Percentiles rank a stretch among this genome's conserved stretches.
These are phyloP conservation scores for Cephalopterus ornatus DNA, from an alignment of 2,113 vertebrate species.

Conservation along the genomic window DNA sequence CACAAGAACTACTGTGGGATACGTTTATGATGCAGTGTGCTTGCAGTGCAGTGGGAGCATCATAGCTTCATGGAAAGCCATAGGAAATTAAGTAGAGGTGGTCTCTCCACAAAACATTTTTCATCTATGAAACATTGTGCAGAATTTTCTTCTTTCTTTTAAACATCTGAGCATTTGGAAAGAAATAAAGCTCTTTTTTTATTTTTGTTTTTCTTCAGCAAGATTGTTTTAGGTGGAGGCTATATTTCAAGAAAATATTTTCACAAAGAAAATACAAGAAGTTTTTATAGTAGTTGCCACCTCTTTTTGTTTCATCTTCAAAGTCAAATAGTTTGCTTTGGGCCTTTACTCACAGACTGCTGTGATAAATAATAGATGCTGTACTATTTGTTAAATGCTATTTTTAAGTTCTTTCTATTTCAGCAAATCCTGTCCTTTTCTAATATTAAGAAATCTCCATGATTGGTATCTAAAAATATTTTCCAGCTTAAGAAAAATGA, in stretches of 20 bases:
- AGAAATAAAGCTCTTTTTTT: background rate
- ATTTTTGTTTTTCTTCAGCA: background rate
- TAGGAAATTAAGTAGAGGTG: background rate
- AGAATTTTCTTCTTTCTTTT: background rate
- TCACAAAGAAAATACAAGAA: background rate
- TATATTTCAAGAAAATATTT: background rate
- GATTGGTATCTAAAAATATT: background rate
- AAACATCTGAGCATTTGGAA: background rate
- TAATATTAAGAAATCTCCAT: background rate
- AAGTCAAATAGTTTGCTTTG: background rate
- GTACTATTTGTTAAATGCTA: background rate
- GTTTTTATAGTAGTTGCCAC: background rate
- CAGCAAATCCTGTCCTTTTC: background rate
- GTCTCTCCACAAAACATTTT: background rate
- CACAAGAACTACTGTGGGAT: background rate
- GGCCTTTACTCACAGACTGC: background rate
- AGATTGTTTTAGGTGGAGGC: background rate
- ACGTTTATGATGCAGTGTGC: background rate
- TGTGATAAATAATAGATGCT: background rate
- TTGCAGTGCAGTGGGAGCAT: background rate
- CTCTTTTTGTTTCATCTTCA: background rate
- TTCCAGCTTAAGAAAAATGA: background rate
- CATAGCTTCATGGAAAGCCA: background rate
- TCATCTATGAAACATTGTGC: background rate
- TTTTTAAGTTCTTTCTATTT: conserved; percentile 10